Evolutionary conservation across 2,113 vertebrate genomes (phyloP), one percentile per base, ranked within the genome.

Genomic region (Myotis yumanensis): DNA sequence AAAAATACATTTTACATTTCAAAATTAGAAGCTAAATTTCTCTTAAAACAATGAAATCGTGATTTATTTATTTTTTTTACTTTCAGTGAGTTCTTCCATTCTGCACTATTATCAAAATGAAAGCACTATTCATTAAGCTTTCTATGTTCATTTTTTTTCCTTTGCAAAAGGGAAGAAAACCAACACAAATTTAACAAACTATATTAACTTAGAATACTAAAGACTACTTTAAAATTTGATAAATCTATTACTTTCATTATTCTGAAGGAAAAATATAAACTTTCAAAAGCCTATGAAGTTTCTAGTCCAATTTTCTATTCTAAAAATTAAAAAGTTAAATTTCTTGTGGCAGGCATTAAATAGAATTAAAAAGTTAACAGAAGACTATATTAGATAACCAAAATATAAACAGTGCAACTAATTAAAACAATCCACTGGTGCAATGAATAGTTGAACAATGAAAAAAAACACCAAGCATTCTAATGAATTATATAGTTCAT

Each of bases 11-110:
- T 89, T 90, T 85, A 89, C 57, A 87, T 85, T 87, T 40, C 51
- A 94, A 95, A 93, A 93, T 91, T 91, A 95, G 96, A 94, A 66
- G 64, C 68, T 37, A 83, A 91, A 91, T 90, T 93, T 82, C 59
- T 90, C 90, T 93, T 83, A 43, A 85, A 96, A 88, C 51, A 86
- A 64, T 72, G 28, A 37, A 93, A 91, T 95, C 54, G 20, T 94
- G 77, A 84, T 76, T 96, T 89, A 57, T 59, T 25, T 23, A 57
- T 76, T 68, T 85, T 51, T 86, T 89, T 12, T 62, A 66, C 32
- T 59, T 97, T 86, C 87, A 85, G 28, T 93, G 68, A 92, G 52
- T 59, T 71, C 82, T 30, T 96, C 76, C 54, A 97, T 71, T 95
- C 71, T 79, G 51, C 52, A 91, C 35, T 89, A 90, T 84, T 80